phyloP scores from a whole-genome alignment of 2,888 invertebrate genomes.

The Chloromyia formosa region DNA sequence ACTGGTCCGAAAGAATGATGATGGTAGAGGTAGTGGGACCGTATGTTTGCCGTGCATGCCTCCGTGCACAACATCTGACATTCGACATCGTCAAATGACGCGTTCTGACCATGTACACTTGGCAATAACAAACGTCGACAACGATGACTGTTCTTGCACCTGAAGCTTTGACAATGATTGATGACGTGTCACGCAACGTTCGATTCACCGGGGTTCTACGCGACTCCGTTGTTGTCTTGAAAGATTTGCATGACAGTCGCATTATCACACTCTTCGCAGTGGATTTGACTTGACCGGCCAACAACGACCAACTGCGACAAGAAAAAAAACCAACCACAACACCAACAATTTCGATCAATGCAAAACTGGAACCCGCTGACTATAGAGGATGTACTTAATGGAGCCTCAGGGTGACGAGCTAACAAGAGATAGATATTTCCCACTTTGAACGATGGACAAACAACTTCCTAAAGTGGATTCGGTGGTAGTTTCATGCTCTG shows the following conservation, averaged over 20 bases:
- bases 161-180: constrained; percentile 44
- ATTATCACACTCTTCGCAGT: constrained; percentile 4
- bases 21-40: neutral
- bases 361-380: neutral
- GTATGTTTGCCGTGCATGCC: neutral
- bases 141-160: constrained; percentile 42
- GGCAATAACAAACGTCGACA: constrained; percentile 33
- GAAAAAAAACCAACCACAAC: too few relatives aligned
- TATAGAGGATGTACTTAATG: constrained; percentile 3
- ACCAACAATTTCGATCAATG: neutral
- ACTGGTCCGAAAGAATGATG: neutral
- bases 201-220: constrained; percentile 8
- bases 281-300: neutral
- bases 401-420: neutral
- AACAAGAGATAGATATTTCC: neutral
- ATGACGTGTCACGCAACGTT: constrained; percentile 42
- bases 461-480: neutral
- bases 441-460: neutral
- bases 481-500: constrained; percentile 3
- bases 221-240: neutral
- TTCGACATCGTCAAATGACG: constrained; percentile 27
- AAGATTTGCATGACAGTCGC: constrained; percentile 27
- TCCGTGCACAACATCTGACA: constrained; percentile 14
- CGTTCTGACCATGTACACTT: constrained; percentile 20
- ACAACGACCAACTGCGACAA: neutral